Evolutionary conservation across 2,888 invertebrate species (phyloP), one percentile per base, ranked within the genome.

Genomic region (Halocaridina rubra): DNA sequence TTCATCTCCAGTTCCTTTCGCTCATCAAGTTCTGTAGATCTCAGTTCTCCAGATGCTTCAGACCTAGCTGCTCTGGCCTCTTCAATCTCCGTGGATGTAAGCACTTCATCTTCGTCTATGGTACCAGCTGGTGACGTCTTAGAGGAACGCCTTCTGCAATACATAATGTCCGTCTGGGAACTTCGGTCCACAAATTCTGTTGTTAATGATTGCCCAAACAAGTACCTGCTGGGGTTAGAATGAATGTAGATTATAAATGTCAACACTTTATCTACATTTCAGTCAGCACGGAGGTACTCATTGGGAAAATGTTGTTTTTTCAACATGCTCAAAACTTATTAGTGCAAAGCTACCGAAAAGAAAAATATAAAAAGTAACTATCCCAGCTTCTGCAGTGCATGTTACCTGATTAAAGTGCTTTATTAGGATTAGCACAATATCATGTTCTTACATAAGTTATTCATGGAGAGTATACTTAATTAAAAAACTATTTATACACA

Each of bases 161-260:
- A 82, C 77, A 82, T 82, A 57, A 82, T 33, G 71, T 82, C 77
- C 32, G 82, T 82, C 82, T 82, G 82, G 22, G 77, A 76, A 33
- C 77, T 77, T 13, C 82, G 77, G 71, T 82, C 82, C 77, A 82
- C 77, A 59, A 77, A 82, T 77, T 82, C 82, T 3, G 81, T 81
- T 19, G 82, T 77, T 29, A 82, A 64, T 24, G 82, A 78, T 24
- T 82, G 82, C 57, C 82, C 76, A 57, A 77, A 82, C 77, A 82
- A 67, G 81, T 82, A 75, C 81, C 77, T 77, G 57, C 82, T 82
- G 82, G 77, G 33, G 77, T 69, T 33, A 27, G 33, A 53, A 59
- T 19, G 57, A 32, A 80, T 7, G 13, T 2, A 24, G 61, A 33
- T 72, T 27, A 61, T 29, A 57, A 16, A 16, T 53, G 53, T 19